A percentile compares a stretch with the other conserved stretches of the same genome.
These are phyloP conservation scores for Sebastiscus tertius DNA, from an alignment of 2,797 vertebrate genomes.

Conservation along the genomic window DNA sequence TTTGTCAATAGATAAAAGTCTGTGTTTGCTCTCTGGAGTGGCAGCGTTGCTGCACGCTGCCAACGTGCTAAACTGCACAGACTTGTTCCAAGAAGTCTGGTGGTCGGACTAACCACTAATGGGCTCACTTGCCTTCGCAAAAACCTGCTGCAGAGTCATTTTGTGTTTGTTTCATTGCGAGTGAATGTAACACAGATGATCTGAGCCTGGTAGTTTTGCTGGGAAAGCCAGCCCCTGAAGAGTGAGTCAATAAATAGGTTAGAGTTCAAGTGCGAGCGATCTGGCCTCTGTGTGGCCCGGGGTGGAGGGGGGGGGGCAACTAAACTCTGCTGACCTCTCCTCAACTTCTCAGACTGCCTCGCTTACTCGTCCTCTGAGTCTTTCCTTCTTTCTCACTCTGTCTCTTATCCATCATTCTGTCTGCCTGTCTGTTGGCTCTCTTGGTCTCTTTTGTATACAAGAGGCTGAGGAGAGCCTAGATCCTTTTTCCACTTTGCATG, in stretches of 20 bases:
- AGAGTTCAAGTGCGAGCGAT: slow-evolving; percentile 56
- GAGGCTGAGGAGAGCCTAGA: slow-evolving; percentile 15
- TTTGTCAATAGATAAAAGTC: not conserved
- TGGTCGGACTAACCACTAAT: slow-evolving; percentile 28
- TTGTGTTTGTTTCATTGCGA: not conserved
- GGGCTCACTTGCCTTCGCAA: not conserved
- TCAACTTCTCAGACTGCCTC: slow-evolving; percentile 28
- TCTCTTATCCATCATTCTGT: slow-evolving; percentile 1
- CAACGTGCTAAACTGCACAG: not conserved
- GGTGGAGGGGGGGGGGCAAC: slow-evolving; percentile 9
- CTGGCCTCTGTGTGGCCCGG: slow-evolving; percentile 35
- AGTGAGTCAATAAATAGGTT: slow-evolving; percentile 43
- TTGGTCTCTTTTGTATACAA: not conserved
- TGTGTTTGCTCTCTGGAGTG: not conserved
- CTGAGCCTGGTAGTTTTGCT: not conserved
- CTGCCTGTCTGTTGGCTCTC: slow-evolving; percentile 6
- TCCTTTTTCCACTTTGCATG: slow-evolving; percentile 39
- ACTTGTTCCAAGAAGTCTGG: slow-evolving; percentile 16
- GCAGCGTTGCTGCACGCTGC: not conserved
- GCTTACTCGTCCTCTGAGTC: not conserved
- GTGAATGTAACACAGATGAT: slow-evolving; percentile 2
- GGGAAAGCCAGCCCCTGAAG: slow-evolving; percentile 23
- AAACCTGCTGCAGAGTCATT: not conserved
- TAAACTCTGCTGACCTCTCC: slow-evolving; percentile 37
- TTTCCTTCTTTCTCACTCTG: not conserved